Conservation (phyloP, 2,888 invertebrate genomes). For the Drosophila glabriapex region DNA sequence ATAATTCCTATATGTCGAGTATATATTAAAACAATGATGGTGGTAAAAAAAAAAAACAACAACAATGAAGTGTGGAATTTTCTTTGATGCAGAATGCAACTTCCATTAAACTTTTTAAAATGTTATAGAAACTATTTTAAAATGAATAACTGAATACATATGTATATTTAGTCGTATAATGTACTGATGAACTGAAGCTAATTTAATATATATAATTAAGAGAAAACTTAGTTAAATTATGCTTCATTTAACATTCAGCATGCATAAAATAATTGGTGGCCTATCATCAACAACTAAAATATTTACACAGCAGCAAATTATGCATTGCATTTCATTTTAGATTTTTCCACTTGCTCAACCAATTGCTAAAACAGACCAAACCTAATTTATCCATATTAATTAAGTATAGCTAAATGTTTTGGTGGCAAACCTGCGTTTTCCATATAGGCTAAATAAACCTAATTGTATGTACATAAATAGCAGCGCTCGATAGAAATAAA, state of each 20-base stretch:
- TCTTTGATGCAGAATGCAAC: background rate
- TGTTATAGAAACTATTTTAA: background rate
- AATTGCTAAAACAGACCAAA: constrained; percentile 12
- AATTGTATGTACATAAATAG: background rate
- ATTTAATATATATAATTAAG: background rate
- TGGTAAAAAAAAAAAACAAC: background rate
- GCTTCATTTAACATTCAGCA: background rate
- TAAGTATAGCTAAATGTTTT: constrained; percentile 34
- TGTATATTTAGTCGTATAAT: background rate
- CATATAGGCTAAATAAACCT: background rate
- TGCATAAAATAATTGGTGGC: background rate
- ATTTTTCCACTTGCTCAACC: background rate
- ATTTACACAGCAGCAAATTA: background rate
- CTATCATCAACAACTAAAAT: constrained; percentile 24
- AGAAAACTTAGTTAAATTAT: background rate
- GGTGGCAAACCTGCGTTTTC: constrained; percentile 7
- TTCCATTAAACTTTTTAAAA: background rate
- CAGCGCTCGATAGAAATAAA: background rate
- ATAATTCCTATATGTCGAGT: background rate
- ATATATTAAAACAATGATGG: background rate
- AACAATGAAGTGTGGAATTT: background rate
- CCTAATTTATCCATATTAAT: constrained; percentile 50
- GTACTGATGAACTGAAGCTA: background rate
- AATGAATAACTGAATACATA: background rate
- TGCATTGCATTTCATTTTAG: constrained; percentile 16